Percentiles rank a stretch among this genome's conserved stretches.
phyloP scores from a whole-genome alignment of 2,888 invertebrate genomes.

The Yponomeuta plumbellus region DNA sequence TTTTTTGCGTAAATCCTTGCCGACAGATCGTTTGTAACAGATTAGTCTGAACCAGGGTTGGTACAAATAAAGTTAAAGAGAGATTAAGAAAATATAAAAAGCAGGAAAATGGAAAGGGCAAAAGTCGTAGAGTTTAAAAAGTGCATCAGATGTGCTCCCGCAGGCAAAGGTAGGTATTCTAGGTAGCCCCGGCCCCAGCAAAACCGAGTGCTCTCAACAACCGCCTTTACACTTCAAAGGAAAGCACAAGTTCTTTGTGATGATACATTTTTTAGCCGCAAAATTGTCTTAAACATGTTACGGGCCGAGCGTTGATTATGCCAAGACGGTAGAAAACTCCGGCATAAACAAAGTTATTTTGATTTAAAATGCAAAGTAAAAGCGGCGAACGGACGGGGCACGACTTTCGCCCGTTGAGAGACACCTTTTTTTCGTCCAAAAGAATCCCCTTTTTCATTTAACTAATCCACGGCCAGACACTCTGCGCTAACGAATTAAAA shows the following conservation, averaged over 20 bases:
- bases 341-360: slow-evolving; percentile 68
- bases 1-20: slow-evolving; percentile 18
- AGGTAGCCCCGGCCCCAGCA: neutral
- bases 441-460: slow-evolving; percentile 52
- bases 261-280: slow-evolving; percentile 49
- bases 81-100: neutral
- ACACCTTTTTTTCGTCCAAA: slow-evolving; percentile 40
- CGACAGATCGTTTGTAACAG: slow-evolving; percentile 54
- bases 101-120: neutral
- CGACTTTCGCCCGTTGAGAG: slow-evolving; percentile 35
- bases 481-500: slow-evolving; percentile 37
- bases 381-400: slow-evolving; percentile 36
- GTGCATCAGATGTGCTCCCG: neutral
- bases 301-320: slow-evolving; percentile 58
- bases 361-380: slow-evolving; percentile 69
- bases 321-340: slow-evolving; percentile 59
- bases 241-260: slow-evolving; percentile 44
- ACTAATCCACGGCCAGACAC: slow-evolving; percentile 50
- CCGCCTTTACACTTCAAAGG: slow-evolving; percentile 48
- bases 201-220: slow-evolving; percentile 29
- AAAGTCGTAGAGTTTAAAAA: neutral
- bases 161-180: neutral
- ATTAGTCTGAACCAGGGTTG: slow-evolving; percentile 31
- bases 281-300: slow-evolving; percentile 67
- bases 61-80: neutral